Conservation (phyloP, 2,888 invertebrate species). For the Prosapia bicincta region DNA sequence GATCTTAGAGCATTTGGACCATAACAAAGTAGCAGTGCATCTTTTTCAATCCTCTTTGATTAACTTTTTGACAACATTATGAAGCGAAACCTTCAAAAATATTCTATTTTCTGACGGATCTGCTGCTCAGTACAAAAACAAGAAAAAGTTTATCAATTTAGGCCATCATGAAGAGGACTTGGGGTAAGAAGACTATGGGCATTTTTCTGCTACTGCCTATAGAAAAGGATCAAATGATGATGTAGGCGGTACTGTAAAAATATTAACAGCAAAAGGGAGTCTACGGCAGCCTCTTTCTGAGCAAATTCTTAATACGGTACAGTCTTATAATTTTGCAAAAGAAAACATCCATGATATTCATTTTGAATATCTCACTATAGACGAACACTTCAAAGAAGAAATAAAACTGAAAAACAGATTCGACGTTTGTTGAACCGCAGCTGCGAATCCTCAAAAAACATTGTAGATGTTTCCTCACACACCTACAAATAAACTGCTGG, state of each 20-base stretch:
- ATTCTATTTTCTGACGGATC: too few species aligned
- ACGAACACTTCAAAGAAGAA: background rate
- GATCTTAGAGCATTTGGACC: too few species aligned
- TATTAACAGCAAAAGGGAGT: conserved; percentile 31
- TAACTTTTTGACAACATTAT: too few species aligned
- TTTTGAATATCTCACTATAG: conserved; percentile 8
- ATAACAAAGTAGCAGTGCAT: too few species aligned
- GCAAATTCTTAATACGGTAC: conserved; percentile 10
- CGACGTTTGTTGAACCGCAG: too few species aligned
- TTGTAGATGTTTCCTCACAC: too few species aligned
- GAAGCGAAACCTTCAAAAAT: too few species aligned
- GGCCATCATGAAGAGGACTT: conserved; percentile 33
- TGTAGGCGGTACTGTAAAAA: conserved; percentile 34
- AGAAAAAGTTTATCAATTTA: conserved; percentile 36
- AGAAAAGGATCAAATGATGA: conserved; percentile 31
- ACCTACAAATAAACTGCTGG: too few species aligned
- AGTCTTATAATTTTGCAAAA: conserved; percentile 9
- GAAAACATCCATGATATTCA: background rate
- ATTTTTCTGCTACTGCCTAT: conserved; percentile 31
- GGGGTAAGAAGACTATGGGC: too few species aligned
- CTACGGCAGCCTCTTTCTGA: conserved; percentile 17
- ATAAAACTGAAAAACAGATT: conserved; percentile 13
- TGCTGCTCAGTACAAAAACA: too few species aligned
- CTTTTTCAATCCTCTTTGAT: too few species aligned
- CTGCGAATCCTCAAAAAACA: too few species aligned